These are phyloP conservation scores for Atta cephalotes DNA, from an alignment of 1,140 invertebrate genomes.

Conservation along the genomic window DNA sequence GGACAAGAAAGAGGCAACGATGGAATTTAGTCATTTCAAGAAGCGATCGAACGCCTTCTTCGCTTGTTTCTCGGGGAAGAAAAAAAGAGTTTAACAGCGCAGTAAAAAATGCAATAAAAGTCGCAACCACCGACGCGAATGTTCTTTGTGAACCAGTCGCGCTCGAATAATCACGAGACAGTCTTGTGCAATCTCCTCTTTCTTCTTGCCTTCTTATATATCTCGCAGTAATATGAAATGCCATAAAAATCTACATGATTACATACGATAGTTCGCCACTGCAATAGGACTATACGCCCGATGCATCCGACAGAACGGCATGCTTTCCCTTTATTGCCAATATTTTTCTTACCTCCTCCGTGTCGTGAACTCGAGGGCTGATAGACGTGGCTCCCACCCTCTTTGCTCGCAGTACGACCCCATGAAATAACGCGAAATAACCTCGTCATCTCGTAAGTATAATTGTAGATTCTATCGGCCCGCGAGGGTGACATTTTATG, in stretches of 20 bases:
- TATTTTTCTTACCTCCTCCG: constrained; percentile 46
- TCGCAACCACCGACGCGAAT: not conserved
- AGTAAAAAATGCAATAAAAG: constrained; percentile 25
- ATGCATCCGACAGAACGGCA: constrained; percentile 34
- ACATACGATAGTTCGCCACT: constrained; percentile 34
- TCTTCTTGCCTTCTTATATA: not conserved
- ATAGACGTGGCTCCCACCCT: not conserved
- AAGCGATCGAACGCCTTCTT: constrained; percentile 31
- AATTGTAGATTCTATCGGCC: constrained; percentile 73
- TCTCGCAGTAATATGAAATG: constrained; percentile 32
- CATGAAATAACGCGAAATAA: constrained; percentile 62
- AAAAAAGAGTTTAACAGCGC: not conserved
- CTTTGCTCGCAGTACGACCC: not conserved
- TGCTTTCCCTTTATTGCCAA: constrained; percentile 63
- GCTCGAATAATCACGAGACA: not conserved
- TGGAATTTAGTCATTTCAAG: constrained; percentile 45
- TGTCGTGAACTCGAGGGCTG: constrained; percentile 16
- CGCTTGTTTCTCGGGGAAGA: not conserved
- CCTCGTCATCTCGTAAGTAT: constrained; percentile 65
- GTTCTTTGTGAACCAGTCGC: not conserved
- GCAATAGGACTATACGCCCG: constrained; percentile 2
- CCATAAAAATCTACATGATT: constrained; percentile 64
- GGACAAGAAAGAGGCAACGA: not conserved
- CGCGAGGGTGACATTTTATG: constrained; percentile 65
- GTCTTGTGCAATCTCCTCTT: not conserved